Evolutionary conservation across 1,140 invertebrate species (phyloP).

Genomic region (Camponotus floridanus): DNA sequence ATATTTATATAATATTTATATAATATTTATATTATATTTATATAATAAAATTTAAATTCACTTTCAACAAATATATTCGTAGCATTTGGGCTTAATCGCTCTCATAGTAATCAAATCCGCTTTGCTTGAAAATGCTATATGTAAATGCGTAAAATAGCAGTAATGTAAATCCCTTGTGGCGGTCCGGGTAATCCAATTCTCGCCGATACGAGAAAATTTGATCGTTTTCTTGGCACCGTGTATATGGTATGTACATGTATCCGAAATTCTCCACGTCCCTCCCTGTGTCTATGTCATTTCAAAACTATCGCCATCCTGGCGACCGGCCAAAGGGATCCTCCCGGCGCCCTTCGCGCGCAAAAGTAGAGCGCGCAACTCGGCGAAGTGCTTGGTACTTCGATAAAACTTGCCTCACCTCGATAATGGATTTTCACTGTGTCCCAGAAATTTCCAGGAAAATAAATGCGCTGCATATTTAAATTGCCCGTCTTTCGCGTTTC

Average conservation of each 20-base stretch:
- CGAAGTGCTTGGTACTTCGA: slow-evolving; percentile 48
- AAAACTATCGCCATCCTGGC: slow-evolving; percentile 18
- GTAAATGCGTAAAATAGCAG: too few species aligned
- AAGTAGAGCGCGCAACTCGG: slow-evolving; percentile 43
- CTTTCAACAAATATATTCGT: too few species aligned
- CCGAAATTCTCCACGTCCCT: background rate
- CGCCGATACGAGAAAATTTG: slow-evolving; percentile 51
- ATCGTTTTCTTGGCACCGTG: slow-evolving; percentile 38
- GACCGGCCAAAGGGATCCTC: slow-evolving; percentile 18
- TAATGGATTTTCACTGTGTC: slow-evolving; percentile 60
- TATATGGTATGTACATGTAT: slow-evolving; percentile 2
- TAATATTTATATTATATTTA: too few species aligned
- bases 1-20: too few species aligned
- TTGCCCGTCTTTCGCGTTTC: slow-evolving; percentile 5
- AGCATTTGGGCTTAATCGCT: too few species aligned
- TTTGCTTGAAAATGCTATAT: too few species aligned
- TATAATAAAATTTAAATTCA: too few species aligned
- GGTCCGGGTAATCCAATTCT: background rate
- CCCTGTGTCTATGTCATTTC: background rate
- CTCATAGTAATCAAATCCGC: too few species aligned
- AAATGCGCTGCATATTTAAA: slow-evolving; percentile 49
- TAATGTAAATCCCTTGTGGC: slow-evolving; percentile 8
- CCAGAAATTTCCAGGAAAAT: slow-evolving; percentile 46
- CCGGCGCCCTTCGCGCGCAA: slow-evolving; percentile 17
- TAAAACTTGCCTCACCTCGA: slow-evolving; percentile 60